These are phyloP conservation scores for Oegoconia quadripuncta DNA, from an alignment of 2,888 invertebrate species.

Conservation along the genomic window DNA sequence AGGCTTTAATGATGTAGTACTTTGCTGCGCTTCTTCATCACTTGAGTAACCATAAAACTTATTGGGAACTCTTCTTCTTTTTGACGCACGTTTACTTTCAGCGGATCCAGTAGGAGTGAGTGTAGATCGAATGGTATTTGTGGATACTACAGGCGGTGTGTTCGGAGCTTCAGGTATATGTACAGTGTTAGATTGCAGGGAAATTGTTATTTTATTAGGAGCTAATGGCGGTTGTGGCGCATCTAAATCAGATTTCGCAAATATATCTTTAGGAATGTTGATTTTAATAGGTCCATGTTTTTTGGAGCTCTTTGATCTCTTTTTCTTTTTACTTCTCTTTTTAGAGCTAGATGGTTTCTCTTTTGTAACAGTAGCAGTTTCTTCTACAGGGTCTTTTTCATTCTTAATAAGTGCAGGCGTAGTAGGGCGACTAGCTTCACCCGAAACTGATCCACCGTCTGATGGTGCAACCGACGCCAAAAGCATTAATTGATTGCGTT, in stretches of 20 bases:
- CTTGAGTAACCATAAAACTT: slow-evolving; percentile 94
- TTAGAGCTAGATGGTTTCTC: slow-evolving; percentile 71
- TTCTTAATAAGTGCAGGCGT: slow-evolving; percentile 80
- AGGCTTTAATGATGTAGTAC: slow-evolving; percentile 70
- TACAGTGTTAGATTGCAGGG: slow-evolving; percentile 72
- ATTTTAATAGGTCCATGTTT: slow-evolving; percentile 77
- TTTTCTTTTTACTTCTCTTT: slow-evolving; percentile 85
- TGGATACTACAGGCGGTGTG: slow-evolving; percentile 17
- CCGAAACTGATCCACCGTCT: slow-evolving; percentile 77
- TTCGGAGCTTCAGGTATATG: slow-evolving; percentile 62
- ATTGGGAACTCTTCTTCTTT: slow-evolving; percentile 89
- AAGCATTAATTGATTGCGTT: slow-evolving; percentile 83
- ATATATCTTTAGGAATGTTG: slow-evolving; percentile 79
- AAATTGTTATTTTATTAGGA: slow-evolving; percentile 72
- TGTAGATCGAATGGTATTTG: slow-evolving; percentile 19
- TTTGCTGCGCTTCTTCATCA: slow-evolving; percentile 84
- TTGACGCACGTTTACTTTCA: slow-evolving; percentile 86
- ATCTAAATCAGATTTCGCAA: slow-evolving; percentile 50
- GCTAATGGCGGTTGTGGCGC: slow-evolving; percentile 30
- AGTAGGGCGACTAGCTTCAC: slow-evolving; percentile 81
- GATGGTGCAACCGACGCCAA: slow-evolving; percentile 81
- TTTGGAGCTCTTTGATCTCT: slow-evolving; percentile 67
- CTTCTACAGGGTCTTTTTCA: slow-evolving; percentile 69
- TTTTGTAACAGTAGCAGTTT: slow-evolving; percentile 75
- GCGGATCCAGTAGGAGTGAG: slow-evolving; percentile 43